Conservation (phyloP, 2,888 invertebrate species). For the Trichacis sp. region DNA sequence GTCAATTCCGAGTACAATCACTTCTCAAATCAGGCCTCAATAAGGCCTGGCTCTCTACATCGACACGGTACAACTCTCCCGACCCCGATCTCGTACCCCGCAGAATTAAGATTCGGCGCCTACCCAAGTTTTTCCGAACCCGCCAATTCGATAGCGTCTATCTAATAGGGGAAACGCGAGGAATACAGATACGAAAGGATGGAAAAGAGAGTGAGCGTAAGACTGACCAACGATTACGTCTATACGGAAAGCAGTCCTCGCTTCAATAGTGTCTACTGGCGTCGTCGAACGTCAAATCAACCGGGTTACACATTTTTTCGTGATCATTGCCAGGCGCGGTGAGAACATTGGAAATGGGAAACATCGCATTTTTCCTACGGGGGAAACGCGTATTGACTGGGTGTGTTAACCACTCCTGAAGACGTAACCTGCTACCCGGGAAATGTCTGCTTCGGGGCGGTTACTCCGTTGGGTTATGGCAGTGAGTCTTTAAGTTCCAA, state of each 20-base stretch:
- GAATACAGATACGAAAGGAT: too few species aligned
- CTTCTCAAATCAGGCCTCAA: too few species aligned
- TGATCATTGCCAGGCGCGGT: not conserved
- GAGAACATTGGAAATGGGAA: constrained; percentile 17
- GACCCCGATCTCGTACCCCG: not conserved
- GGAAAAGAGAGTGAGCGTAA: not conserved
- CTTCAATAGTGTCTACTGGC: not conserved
- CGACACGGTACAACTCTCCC: not conserved
- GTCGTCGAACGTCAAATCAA: too few species aligned
- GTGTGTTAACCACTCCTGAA: constrained; percentile 30
- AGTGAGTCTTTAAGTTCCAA: constrained; percentile 39
- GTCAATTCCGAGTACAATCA: too few species aligned
- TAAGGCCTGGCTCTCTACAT: not conserved
- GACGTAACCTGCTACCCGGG: constrained; percentile 22
- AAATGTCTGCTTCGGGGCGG: constrained; percentile 20
- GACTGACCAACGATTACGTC: constrained; percentile 11
- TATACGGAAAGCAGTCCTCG: constrained; percentile 4
- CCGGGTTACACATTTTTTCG: too few species aligned
- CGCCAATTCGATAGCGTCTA: not conserved
- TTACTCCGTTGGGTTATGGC: constrained; percentile 38
- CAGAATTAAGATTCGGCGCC: not conserved
- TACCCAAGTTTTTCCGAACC: constrained; percentile 10
- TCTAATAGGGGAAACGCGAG: not conserved
- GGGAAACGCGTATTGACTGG: constrained; percentile 22
- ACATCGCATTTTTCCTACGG: constrained; percentile 16